phyloP scores from a whole-genome alignment of 2,797 vertebrate species.

The Phrynocephalus vlangalii region DNA sequence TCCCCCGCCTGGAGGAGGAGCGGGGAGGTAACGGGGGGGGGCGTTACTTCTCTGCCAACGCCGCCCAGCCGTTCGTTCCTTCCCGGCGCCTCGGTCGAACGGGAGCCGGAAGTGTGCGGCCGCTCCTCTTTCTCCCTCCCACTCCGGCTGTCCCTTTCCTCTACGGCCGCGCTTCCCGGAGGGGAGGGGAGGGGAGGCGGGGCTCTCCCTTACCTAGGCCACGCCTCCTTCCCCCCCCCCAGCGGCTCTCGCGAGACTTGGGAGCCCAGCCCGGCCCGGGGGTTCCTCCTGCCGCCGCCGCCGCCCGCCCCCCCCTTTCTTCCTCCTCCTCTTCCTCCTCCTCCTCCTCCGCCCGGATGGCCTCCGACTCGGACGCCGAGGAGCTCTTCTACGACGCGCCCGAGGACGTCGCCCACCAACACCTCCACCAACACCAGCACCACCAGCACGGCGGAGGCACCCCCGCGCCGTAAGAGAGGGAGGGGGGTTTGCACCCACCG shows the following conservation, averaged over 20 bases:
- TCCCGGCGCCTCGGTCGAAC: no score
- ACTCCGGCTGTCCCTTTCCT: no score
- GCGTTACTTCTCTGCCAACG: no score
- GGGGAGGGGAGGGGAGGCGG: no score
- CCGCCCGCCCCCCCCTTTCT: not conserved
- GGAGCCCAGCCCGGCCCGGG: not conserved
- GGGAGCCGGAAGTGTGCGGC: not conserved
- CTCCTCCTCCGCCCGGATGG: conserved; percentile 73
- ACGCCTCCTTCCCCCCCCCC: not conserved
- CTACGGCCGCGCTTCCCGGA: no score
- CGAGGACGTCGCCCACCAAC: conserved; percentile 80
- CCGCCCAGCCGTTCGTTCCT: no score
- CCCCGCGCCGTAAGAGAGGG: conserved; percentile 11
- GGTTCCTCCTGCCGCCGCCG: not conserved
- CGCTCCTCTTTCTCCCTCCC: no score
- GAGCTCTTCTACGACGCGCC: conserved; percentile 86
- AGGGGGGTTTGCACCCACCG: not conserved
- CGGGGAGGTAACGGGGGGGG: no score
- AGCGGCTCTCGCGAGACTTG: conserved; percentile 8
- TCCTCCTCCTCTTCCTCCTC: not conserved
- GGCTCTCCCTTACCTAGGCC: not conserved
- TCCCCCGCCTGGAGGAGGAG: no score
- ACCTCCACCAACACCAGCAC: no score
- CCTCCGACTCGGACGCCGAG: conserved; percentile 88
- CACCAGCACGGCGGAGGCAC: not conserved